phyloP scores from a whole-genome alignment of 2,113 vertebrate genomes.

The Athene noctua region DNA sequence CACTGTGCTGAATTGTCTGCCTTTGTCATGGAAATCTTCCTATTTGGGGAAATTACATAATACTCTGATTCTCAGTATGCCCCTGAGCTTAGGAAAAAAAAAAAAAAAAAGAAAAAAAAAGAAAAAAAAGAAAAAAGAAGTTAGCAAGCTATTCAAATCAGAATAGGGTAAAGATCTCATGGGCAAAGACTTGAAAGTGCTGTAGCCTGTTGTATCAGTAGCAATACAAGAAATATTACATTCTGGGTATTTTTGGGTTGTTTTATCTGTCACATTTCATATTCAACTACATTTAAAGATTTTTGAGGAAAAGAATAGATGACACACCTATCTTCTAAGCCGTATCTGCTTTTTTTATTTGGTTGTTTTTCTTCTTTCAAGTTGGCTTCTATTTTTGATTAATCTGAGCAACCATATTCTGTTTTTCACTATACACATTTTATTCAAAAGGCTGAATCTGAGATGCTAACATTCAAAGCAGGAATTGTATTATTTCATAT shows the following conservation, averaged over 20 bases:
- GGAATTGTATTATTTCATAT: not conserved
- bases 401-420: not conserved
- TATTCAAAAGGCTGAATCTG: not conserved
- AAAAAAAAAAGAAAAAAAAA: too few species aligned
- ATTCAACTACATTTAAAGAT: constrained; percentile 1
- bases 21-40: not conserved
- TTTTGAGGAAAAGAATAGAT: not conserved
- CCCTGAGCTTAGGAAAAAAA: not conserved
- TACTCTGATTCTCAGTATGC: not conserved
- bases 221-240: not conserved
- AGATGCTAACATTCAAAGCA: not conserved
- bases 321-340: not conserved
- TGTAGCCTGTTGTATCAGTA: not conserved
- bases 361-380: not conserved
- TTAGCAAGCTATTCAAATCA: not conserved
- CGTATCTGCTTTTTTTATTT: not conserved
- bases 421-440: not conserved
- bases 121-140: too few species aligned
- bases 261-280: not conserved
- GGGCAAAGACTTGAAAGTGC: not conserved
- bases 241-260: not conserved
- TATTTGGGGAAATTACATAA: not conserved
- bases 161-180: not conserved
- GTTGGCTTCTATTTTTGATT: constrained; percentile 22
- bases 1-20: not conserved